Evolutionary conservation across 2,113 vertebrate genomes (phyloP).

Genomic region (Litocranius walleri): DNA sequence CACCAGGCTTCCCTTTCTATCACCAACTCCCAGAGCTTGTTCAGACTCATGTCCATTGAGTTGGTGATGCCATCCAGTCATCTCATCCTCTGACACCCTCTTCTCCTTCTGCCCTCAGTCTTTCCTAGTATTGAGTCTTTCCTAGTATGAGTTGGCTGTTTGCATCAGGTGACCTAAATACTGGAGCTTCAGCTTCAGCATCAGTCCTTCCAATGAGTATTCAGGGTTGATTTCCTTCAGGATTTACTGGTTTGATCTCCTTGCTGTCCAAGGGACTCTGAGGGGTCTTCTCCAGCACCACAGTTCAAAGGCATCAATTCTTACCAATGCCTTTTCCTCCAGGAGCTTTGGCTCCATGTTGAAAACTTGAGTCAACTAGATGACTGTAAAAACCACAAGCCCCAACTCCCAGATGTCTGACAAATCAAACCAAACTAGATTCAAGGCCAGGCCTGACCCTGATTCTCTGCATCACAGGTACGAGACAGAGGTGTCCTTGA

Average conservation of each 20-base stretch:
- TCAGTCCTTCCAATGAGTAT: not conserved
- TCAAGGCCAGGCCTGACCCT: not conserved
- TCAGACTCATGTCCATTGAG: not conserved
- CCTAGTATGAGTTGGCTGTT: not conserved
- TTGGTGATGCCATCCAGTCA: not conserved
- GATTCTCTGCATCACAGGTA: constrained; percentile 71
- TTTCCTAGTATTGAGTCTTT: not conserved
- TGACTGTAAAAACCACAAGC: not conserved
- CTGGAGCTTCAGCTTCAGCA: not conserved
- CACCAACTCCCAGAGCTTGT: not conserved
- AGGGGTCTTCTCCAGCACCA: not conserved
- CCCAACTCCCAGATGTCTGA: not conserved
- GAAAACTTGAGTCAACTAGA: not conserved
- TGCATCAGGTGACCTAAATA: not conserved
- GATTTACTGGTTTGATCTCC: not conserved
- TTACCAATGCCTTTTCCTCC: not conserved
- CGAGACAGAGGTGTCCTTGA: constrained; percentile 76
- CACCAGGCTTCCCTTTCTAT: not conserved
- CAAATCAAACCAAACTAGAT: not conserved
- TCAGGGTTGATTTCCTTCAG: not conserved
- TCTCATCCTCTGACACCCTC: not conserved
- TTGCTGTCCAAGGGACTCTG: not conserved
- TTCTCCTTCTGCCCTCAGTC: not conserved
- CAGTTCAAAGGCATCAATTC: not conserved
- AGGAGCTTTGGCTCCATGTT: not conserved